These are phyloP conservation scores for Leucophenga varia DNA, from an alignment of 1,140 invertebrate species.

Conservation along the genomic window DNA sequence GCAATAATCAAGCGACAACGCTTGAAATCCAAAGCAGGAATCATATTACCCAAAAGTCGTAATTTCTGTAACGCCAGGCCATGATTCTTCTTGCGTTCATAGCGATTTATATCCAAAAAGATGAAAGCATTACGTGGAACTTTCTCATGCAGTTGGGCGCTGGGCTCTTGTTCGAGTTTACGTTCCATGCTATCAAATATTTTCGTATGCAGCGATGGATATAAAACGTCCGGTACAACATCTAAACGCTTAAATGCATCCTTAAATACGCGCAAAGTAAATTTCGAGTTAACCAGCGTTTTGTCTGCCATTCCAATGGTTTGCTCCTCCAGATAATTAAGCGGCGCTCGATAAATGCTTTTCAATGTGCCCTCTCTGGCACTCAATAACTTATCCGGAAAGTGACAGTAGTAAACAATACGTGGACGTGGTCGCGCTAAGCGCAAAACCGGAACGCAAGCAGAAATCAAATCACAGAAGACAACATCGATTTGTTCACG, in stretches of 20 bases:
- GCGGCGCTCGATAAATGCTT: constrained; percentile 78
- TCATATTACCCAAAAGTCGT: constrained; percentile 63
- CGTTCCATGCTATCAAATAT: constrained; percentile 66
- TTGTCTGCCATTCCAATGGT: constrained; percentile 84
- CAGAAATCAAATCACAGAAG: constrained; percentile 90
- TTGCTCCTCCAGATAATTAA: constrained; percentile 90
- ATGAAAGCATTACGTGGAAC: constrained; percentile 63
- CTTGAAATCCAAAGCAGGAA: constrained; percentile 62
- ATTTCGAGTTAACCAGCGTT: constrained; percentile 94
- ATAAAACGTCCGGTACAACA: constrained; percentile 77
- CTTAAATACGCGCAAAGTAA: constrained; percentile 82
- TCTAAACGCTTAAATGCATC: constrained; percentile 77
- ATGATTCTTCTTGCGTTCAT: constrained; percentile 96
- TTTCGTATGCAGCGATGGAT: constrained; percentile 89
- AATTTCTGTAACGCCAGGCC: constrained; percentile 80
- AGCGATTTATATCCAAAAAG: constrained; percentile 95
- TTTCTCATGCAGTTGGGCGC: constrained; percentile 30
- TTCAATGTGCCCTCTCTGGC: constrained; percentile 69
- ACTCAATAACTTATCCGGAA: constrained; percentile 91
- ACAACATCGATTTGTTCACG: constrained; percentile 74
- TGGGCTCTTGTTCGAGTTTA: constrained; percentile 35
- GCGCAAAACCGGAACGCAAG: constrained; percentile 81
- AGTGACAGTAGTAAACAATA: constrained; percentile 96
- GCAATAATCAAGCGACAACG: constrained; percentile 86
- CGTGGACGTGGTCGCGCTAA: constrained; percentile 63